Conservation (phyloP, 2,888 invertebrate species). For the Thysanoteuthis rhombus region DNA sequence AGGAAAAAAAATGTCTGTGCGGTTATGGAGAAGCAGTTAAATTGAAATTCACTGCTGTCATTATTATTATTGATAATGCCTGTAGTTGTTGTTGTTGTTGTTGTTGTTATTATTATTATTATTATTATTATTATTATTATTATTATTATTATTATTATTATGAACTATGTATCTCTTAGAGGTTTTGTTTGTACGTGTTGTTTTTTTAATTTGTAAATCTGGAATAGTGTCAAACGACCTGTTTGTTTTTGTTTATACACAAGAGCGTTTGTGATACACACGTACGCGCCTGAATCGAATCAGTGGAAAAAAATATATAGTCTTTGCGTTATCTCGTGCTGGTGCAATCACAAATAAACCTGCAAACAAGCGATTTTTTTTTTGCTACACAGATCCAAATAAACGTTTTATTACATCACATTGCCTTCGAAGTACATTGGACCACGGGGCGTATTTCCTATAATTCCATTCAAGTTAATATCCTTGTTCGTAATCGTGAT, state of each 20-base stretch:
- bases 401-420: background rate
- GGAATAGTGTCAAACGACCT: background rate
- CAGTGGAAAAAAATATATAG: too few relatives aligned
- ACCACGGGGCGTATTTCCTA: too few relatives aligned
- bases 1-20: background rate
- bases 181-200: background rate
- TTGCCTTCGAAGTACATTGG: too few relatives aligned
- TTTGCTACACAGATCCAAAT: background rate
- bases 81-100: background rate
- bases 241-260: background rate
- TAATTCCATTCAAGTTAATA: too few relatives aligned
- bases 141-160: background rate
- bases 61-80: too few relatives aligned
- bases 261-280: too few relatives aligned
- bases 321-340: too few relatives aligned
- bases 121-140: slow-evolving; percentile 12
- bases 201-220: background rate
- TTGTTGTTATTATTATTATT: background rate
- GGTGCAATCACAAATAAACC: too few relatives aligned
- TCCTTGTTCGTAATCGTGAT: too few relatives aligned
- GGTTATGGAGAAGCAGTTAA: background rate
- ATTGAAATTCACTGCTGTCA: too few relatives aligned
- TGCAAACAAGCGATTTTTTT: background rate
- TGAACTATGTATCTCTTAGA: too few relatives aligned
- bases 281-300: too few relatives aligned